These are phyloP conservation scores for Nasonia longicornis DNA, from an alignment of 1,140 invertebrate species.

Conservation along the genomic window DNA sequence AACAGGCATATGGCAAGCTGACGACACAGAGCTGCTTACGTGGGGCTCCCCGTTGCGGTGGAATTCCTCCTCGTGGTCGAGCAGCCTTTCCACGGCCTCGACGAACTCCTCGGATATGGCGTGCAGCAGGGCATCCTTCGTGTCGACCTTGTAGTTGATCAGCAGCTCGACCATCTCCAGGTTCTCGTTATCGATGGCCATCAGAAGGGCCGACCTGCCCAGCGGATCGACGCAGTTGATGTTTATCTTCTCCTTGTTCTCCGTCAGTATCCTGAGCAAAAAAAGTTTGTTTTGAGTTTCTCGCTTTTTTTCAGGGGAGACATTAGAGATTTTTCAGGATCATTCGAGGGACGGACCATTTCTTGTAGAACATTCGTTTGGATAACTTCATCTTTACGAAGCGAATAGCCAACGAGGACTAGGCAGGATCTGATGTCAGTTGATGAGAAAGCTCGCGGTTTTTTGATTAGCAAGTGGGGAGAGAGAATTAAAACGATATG, in stretches of 20 bases:
- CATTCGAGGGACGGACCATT: too few species aligned
- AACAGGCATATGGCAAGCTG: slow-evolving; percentile 51
- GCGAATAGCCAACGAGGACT: neutral
- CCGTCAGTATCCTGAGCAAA: slow-evolving; percentile 78
- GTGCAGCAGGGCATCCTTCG: slow-evolving; percentile 93
- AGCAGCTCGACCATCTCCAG: slow-evolving; percentile 98
- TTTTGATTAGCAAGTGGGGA: neutral
- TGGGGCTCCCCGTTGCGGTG: slow-evolving; percentile 81
- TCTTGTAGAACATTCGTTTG: too few species aligned
- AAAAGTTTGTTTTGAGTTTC: too few species aligned
- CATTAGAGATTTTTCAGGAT: too few species aligned
- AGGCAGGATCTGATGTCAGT: too few species aligned
- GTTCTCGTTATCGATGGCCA: slow-evolving; percentile 99
- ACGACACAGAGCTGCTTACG: slow-evolving; percentile 72
- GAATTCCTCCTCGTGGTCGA: slow-evolving; percentile 91
- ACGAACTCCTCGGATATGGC: slow-evolving; percentile 99
- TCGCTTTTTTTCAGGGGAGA: too few species aligned
- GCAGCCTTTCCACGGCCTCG: slow-evolving; percentile 94
- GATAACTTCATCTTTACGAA: neutral
- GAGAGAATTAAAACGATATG: too few species aligned
- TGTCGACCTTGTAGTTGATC: slow-evolving; percentile 88
- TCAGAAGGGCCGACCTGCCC: slow-evolving; percentile 89
- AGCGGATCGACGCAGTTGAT: slow-evolving; percentile 98
- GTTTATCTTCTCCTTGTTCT: slow-evolving; percentile 87
- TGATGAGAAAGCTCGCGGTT: neutral